Percentiles rank a stretch among this genome's conserved stretches.
Conservation (phyloP, 2,797 vertebrate species). For the Bovichtus diacanthus region DNA sequence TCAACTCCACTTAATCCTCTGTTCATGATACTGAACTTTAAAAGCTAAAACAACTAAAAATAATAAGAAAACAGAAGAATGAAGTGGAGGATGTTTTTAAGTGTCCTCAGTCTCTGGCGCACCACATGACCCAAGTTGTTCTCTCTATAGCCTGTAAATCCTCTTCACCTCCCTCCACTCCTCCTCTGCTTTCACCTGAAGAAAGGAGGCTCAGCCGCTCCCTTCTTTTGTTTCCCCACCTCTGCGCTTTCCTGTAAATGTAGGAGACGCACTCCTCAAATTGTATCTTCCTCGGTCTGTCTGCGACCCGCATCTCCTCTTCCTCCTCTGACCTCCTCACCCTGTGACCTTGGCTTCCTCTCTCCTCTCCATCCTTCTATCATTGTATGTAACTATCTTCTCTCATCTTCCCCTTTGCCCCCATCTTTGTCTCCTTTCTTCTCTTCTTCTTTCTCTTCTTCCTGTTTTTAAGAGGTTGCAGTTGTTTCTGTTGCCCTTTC, state of each 20-base stretch:
- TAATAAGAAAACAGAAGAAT: neutral
- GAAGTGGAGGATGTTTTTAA: neutral
- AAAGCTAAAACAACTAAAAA: no score
- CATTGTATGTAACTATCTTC: neutral
- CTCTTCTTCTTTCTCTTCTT: no score
- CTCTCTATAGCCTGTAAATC: neutral
- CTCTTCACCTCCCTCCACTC: neutral
- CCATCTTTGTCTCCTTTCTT: neutral
- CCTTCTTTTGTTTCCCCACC: neutral
- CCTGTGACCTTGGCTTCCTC: neutral
- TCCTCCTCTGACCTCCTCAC: neutral
- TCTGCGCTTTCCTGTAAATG: neutral
- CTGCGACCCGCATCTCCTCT: no score
- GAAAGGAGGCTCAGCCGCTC: neutral
- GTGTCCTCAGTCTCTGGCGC: no score
- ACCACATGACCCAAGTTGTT: neutral
- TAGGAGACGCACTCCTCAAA: neutral
- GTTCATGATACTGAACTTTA: no score
- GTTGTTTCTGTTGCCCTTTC: no score
- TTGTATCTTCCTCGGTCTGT: neutral
- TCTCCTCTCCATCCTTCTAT: constrained; percentile 3
- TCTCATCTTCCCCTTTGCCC: constrained; percentile 5
- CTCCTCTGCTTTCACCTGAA: neutral
- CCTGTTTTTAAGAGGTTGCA: neutral
- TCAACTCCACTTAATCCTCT: no score